phyloP scores from a whole-genome alignment of 2,888 invertebrate genomes.

The Rhogogaster chlorosoma region DNA sequence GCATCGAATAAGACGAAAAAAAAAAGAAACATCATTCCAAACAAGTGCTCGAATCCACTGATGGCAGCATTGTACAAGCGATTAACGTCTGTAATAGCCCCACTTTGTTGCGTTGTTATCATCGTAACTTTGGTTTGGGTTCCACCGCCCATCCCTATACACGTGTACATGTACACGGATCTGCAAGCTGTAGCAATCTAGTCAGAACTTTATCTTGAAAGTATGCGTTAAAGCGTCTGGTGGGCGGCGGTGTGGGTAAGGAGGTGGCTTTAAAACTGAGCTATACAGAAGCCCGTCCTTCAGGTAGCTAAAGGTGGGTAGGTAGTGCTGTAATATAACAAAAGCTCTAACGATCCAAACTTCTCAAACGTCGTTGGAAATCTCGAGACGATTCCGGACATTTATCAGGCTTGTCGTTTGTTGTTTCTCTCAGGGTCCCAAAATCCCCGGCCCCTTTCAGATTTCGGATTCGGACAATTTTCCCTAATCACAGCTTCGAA shows the following conservation, averaged over 20 bases:
- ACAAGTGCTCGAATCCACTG: background rate
- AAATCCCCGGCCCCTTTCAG: background rate
- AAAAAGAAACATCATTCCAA: background rate
- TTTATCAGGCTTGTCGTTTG: slow-evolving; percentile 17
- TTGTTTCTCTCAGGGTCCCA: background rate
- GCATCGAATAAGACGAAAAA: background rate
- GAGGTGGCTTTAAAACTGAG: slow-evolving; percentile 21
- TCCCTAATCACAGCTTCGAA: no score
- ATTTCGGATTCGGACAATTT: background rate
- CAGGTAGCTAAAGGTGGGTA: background rate
- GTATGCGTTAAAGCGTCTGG: slow-evolving; percentile 36
- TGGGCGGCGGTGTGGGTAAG: background rate
- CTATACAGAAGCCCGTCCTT: background rate
- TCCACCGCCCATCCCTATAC: background rate
- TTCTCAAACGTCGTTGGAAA: slow-evolving; percentile 33
- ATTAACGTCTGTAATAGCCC: slow-evolving; percentile 15
- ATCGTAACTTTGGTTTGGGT: slow-evolving; percentile 1
- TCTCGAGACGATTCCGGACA: slow-evolving; percentile 4
- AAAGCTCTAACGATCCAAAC: slow-evolving; percentile 35
- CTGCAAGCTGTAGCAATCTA: slow-evolving; percentile 9
- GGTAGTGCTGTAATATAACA: slow-evolving; percentile 17
- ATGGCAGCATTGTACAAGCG: slow-evolving; percentile 13
- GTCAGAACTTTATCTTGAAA: slow-evolving; percentile 11
- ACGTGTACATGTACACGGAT: background rate
- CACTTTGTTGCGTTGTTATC: slow-evolving; percentile 34